These are phyloP conservation scores for Dicyrtoma fusca DNA, from an alignment of 2,888 invertebrate species.

Conservation along the genomic window DNA sequence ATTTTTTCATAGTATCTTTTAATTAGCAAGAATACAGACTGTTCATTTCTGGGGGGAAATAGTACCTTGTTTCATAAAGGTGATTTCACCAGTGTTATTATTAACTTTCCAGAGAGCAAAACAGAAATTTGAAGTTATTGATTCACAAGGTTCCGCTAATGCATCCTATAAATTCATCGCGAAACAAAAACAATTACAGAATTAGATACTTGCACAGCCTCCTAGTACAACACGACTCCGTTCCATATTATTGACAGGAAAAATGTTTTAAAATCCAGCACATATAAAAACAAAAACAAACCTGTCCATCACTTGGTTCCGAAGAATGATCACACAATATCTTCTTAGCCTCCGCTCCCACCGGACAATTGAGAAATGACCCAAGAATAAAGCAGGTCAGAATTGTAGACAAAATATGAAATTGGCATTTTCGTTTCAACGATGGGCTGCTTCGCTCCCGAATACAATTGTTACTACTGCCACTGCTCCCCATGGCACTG, in stretches of 20 bases:
- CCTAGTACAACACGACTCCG: too few species aligned
- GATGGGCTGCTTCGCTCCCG: too few species aligned
- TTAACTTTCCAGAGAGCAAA: constrained; percentile 71
- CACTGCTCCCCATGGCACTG: too few species aligned
- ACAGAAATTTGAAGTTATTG: constrained; percentile 65
- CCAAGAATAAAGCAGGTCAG: not conserved
- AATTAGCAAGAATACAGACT: not conserved
- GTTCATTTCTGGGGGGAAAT: too few species aligned
- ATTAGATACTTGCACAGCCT: too few species aligned
- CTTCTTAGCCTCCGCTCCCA: not conserved
- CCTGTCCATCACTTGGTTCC: not conserved
- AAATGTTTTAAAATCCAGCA: too few species aligned
- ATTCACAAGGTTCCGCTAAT: constrained; percentile 44
- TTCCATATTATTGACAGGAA: too few species aligned
- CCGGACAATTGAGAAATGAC: constrained; percentile 12
- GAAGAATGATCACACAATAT: constrained; percentile 4
- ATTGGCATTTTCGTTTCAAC: too few species aligned
- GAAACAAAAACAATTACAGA: constrained; percentile 4
- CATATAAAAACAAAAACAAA: too few species aligned
- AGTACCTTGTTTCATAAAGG: constrained; percentile 73
- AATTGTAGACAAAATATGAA: not conserved
- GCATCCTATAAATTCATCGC: constrained; percentile 11
- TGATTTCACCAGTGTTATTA: constrained; percentile 64
- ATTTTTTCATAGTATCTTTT: not conserved
- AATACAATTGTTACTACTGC: too few species aligned